These are phyloP conservation scores for Pomacea maculata DNA, from an alignment of 1,140 invertebrate species.

Conservation along the genomic window DNA sequence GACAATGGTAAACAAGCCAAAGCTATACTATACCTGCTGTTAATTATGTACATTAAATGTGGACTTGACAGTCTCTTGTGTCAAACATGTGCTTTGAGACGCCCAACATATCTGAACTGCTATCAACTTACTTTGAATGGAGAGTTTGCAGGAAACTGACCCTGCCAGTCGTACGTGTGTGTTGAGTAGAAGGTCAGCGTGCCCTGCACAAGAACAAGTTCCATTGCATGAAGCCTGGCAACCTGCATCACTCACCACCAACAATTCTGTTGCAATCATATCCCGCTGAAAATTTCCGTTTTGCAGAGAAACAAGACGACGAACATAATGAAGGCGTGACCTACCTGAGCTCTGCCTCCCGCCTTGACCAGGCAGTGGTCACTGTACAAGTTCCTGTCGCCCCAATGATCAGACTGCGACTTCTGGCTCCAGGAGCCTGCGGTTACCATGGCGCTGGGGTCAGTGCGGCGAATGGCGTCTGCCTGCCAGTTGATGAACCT, in stretches of 20 bases:
- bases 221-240: too few relatives aligned
- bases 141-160: slow-evolving; percentile 16
- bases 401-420: slow-evolving; percentile 61
- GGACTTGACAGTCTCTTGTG: too few relatives aligned
- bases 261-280: too few relatives aligned
- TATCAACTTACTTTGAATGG: slow-evolving; percentile 18
- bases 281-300: too few relatives aligned
- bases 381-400: slow-evolving; percentile 62
- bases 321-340: not conserved
- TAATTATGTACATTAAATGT: too few relatives aligned
- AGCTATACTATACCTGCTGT: too few relatives aligned
- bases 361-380: slow-evolving; percentile 62
- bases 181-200: slow-evolving; percentile 40
- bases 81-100: too few relatives aligned
- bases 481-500: slow-evolving; percentile 64
- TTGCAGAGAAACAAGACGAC: too few relatives aligned
- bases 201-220: slow-evolving; percentile 27
- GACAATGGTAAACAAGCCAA: too few relatives aligned
- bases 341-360: slow-evolving; percentile 52
- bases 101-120: too few relatives aligned
- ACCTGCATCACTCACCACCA: too few relatives aligned
- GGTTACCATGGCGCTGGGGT: slow-evolving; percentile 62
- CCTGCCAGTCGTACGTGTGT: slow-evolving; percentile 29
- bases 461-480: slow-evolving; percentile 60
- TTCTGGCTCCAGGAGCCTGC: slow-evolving; percentile 63